These are phyloP conservation scores for Phoebastria nigripes DNA, from an alignment of 2,797 vertebrate species.

Conservation along the genomic window DNA sequence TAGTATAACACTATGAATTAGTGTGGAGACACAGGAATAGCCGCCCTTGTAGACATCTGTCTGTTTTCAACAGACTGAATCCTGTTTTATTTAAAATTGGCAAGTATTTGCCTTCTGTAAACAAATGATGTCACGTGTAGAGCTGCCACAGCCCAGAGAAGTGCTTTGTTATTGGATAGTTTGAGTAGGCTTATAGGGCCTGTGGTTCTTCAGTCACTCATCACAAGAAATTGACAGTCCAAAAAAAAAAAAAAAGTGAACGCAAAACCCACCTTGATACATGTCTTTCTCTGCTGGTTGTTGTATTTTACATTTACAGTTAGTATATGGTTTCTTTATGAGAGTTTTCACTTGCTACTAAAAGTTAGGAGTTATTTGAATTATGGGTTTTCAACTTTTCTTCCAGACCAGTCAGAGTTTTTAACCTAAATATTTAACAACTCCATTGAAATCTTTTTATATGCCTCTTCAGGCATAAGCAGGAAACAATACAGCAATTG, in stretches of 20 bases:
- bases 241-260: not conserved
- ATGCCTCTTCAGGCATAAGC: not conserved
- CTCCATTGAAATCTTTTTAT: not conserved
- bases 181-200: not conserved
- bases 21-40: constrained; percentile 4
- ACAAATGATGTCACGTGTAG: not conserved
- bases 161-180: not conserved
- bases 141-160: not conserved
- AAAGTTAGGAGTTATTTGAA: constrained; percentile 1
- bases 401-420: not conserved
- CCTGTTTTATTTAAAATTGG: constrained; percentile 38
- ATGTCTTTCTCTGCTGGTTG: not conserved
- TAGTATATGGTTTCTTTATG: not conserved
- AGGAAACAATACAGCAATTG: not conserved
- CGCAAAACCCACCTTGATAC: not conserved
- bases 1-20: not conserved
- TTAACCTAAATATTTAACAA: constrained; percentile 30
- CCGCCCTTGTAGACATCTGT: constrained; percentile 13
- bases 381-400: not conserved
- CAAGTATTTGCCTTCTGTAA: constrained; percentile 36
- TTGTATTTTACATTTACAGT: not conserved
- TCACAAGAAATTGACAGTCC: not conserved
- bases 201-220: not conserved
- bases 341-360: not conserved
- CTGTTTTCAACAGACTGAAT: constrained; percentile 29